Percentiles rank a stretch among this genome's conserved stretches.
These are phyloP conservation scores for Actinostola sp. DNA, from an alignment of 92 coral and sea anemone species.

Conservation along the genomic window DNA sequence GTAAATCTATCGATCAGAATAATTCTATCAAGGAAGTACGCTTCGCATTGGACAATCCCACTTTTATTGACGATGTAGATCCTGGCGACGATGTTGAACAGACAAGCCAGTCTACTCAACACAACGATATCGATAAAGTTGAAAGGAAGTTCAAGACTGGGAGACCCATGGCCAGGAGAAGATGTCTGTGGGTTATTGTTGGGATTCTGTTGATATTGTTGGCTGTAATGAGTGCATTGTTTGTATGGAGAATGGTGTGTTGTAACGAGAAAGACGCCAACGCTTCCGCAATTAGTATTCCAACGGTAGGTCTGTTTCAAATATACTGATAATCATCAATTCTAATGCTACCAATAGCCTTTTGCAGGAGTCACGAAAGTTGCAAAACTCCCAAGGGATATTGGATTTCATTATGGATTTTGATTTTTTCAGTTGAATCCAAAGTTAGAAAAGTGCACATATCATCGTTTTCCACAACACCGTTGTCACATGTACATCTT, in stretches of 20 bases:
- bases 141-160: not conserved
- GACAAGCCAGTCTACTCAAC: not conserved
- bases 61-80: not conserved
- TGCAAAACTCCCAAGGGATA: no score
- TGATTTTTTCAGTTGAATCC: no score
- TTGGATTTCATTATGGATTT: no score
- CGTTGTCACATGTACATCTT: no score
- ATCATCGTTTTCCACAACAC: no score
- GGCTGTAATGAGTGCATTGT: conserved; percentile 24
- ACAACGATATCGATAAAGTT: no score
- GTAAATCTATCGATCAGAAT: not conserved
- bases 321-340: not conserved
- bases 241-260: conserved; percentile 28
- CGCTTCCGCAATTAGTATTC: no score
- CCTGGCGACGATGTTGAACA: no score
- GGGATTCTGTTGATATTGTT: conserved; percentile 11
- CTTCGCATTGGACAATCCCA: not conserved
- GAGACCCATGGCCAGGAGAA: not conserved
- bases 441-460: no score
- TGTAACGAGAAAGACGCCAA: conserved; percentile 16
- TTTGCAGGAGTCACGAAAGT: no score
- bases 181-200: conserved; percentile 12
- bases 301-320: not conserved
- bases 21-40: not conserved
- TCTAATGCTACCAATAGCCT: no score